phyloP scores from a whole-genome alignment of 2,113 vertebrate species.

The Phyllostomus hastatus region DNA sequence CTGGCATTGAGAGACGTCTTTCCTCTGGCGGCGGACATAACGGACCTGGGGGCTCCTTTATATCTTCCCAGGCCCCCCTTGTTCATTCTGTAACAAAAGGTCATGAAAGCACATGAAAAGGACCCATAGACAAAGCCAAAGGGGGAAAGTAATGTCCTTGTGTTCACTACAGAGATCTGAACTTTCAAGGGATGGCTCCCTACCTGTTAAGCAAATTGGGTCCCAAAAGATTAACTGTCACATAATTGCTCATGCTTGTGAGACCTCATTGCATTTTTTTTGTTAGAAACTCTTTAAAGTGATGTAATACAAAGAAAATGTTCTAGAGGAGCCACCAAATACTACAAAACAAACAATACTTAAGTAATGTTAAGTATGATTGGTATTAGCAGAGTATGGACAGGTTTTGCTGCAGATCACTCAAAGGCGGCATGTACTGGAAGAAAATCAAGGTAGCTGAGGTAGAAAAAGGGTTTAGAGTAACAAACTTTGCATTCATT shows the following conservation, averaged over 20 bases:
- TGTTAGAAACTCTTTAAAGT: neutral
- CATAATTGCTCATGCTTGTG: neutral
- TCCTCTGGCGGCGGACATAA: no score
- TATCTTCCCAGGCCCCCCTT: no score
- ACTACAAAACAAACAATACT: neutral
- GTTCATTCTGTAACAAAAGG: no score
- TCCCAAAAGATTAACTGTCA: constrained; percentile 7
- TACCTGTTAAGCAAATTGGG: neutral
- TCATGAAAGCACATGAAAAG: no score
- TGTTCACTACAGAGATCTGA: neutral
- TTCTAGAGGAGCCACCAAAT: neutral
- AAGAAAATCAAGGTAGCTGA: no score
- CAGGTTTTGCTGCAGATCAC: neutral
- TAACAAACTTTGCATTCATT: neutral
- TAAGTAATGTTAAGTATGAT: neutral
- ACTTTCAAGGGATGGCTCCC: neutral
- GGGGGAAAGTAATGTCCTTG: neutral
- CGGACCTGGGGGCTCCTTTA: no score
- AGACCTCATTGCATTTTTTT: neutral
- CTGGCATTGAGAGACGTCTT: no score
- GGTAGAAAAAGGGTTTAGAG: neutral
- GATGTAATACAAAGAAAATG: neutral
- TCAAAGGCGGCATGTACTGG: neutral
- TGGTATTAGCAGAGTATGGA: neutral
- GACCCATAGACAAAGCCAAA: no score